A percentile compares a stretch with the other conserved stretches of the same genome.
Conservation (phyloP, 2,797 vertebrate genomes). For the Borostomias antarcticus region DNA sequence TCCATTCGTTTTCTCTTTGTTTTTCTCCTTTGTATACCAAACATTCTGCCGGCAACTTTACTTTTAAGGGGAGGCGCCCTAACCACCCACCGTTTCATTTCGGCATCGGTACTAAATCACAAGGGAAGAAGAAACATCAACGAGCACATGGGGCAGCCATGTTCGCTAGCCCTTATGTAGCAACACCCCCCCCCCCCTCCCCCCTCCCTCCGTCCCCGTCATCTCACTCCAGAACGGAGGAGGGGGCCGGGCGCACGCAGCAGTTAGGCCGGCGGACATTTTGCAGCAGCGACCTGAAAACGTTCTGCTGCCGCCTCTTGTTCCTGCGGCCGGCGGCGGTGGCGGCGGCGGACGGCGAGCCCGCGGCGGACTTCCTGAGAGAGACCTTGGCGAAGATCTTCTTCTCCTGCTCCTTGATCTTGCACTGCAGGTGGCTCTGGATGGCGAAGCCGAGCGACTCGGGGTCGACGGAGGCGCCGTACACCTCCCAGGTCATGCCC, state of each 20-base stretch:
- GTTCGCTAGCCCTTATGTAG: too few relatives aligned
- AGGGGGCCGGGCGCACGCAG: conserved; percentile 87
- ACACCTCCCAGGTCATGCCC: conserved; percentile 99
- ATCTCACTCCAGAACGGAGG: conserved; percentile 82
- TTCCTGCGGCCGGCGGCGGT: conserved; percentile 74
- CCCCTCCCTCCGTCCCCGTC: neutral
- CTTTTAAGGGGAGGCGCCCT: conserved; percentile 53
- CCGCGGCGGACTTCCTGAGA: conserved; percentile 82
- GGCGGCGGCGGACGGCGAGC: conserved; percentile 52
- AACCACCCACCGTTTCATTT: conserved; percentile 56
- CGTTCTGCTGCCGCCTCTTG: conserved; percentile 88
- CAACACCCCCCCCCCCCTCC: too few relatives aligned
- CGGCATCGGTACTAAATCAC: conserved; percentile 49
- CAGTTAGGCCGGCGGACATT: conserved; percentile 94
- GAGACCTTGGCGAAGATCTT: conserved; percentile 80
- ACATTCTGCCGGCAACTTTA: too few relatives aligned
- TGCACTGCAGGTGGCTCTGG: conserved; percentile 96
- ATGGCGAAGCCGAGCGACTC: conserved; percentile 96
- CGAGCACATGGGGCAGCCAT: conserved; percentile 49
- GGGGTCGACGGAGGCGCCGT: conserved; percentile 92
- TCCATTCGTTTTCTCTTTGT: conserved; percentile 53
- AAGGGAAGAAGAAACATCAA: conserved; percentile 49
- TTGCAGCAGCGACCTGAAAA: conserved; percentile 93
- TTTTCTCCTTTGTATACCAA: conserved; percentile 20
- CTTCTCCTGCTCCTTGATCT: conserved; percentile 95